Percentiles rank a stretch among this genome's conserved stretches.
phyloP scores from a whole-genome alignment of 2,888 invertebrate species.

The Octodonta nipae region DNA sequence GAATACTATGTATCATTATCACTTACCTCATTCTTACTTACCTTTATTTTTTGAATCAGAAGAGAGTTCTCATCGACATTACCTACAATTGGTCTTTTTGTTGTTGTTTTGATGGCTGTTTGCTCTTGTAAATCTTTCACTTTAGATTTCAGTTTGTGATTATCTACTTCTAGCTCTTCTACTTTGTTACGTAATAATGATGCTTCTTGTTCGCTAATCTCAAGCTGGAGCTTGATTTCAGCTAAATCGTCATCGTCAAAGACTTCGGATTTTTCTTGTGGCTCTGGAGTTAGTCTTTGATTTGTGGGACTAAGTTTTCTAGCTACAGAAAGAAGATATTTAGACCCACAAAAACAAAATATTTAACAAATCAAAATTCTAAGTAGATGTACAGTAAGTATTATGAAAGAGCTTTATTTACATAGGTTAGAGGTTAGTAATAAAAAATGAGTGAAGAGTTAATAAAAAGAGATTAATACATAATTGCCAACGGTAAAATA shows the following conservation, averaged over 20 bases:
- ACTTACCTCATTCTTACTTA: constrained; percentile 19
- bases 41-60: constrained; percentile 55
- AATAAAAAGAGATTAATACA: no score
- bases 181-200: constrained; percentile 69
- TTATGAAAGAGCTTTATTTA: no score
- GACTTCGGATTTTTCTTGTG: constrained; percentile 54
- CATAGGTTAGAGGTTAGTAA: no score
- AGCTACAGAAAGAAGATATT: no score
- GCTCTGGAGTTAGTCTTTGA: constrained; percentile 50
- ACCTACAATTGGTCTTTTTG: constrained; percentile 19
- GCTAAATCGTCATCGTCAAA: constrained; percentile 69
- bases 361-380: no score
- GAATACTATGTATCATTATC: not conserved
- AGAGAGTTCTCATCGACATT: constrained; percentile 34
- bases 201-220: constrained; percentile 82
- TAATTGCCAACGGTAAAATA: no score
- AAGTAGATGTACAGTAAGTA: no score
- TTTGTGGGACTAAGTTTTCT: constrained; percentile 55
- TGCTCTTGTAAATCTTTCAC: constrained; percentile 66
- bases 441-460: no score
- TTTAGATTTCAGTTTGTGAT: constrained; percentile 58
- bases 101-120: constrained; percentile 37
- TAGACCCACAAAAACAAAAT: no score
- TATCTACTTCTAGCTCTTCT: constrained; percentile 70
- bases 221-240: constrained; percentile 71